A percentile compares a stretch with the other conserved stretches of the same genome.
Conservation (phyloP, 2,888 invertebrate species). For the Dryobota labecula region DNA sequence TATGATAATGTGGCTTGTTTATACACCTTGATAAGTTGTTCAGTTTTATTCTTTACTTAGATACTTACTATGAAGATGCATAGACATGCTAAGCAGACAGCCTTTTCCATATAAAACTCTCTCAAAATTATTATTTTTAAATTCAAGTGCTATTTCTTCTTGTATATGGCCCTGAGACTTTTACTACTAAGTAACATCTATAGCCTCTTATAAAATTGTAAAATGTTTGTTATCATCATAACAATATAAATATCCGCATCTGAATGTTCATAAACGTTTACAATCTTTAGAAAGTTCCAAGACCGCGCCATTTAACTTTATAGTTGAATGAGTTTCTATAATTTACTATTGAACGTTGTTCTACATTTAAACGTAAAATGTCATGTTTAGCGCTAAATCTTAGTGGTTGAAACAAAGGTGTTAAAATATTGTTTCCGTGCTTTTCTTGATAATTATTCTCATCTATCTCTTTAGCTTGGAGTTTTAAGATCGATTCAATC, state of each 20-base stretch:
- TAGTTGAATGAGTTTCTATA: conserved; percentile 55
- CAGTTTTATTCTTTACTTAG: conserved; percentile 38
- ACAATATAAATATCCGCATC: conserved; percentile 37
- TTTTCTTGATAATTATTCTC: conserved; percentile 10
- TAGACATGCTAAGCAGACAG: conserved; percentile 5
- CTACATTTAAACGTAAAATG: conserved; percentile 46
- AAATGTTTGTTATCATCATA: conserved; percentile 26
- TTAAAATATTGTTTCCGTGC: conserved; percentile 68
- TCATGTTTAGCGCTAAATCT: conserved; percentile 37
- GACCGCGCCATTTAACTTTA: conserved; percentile 41
- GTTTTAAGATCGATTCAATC: background rate
- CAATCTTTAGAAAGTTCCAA: conserved; percentile 60
- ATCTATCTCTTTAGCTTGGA: background rate
- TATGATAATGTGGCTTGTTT: conserved; percentile 69
- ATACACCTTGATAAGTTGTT: conserved; percentile 67
- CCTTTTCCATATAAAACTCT: conserved; percentile 1
- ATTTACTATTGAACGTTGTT: conserved; percentile 51
- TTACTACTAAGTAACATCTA: conserved; percentile 13
- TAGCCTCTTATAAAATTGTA: background rate
- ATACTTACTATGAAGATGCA: conserved; percentile 22
- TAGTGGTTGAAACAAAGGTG: conserved; percentile 38
- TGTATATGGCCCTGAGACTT: background rate
- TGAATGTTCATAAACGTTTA: conserved; percentile 37
- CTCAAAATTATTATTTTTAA: conserved; percentile 2
- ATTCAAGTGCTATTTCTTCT: background rate